Percentiles rank a stretch among this genome's conserved stretches.
phyloP scores from a whole-genome alignment of 2,113 vertebrate genomes.

The Noctilio leporinus region DNA sequence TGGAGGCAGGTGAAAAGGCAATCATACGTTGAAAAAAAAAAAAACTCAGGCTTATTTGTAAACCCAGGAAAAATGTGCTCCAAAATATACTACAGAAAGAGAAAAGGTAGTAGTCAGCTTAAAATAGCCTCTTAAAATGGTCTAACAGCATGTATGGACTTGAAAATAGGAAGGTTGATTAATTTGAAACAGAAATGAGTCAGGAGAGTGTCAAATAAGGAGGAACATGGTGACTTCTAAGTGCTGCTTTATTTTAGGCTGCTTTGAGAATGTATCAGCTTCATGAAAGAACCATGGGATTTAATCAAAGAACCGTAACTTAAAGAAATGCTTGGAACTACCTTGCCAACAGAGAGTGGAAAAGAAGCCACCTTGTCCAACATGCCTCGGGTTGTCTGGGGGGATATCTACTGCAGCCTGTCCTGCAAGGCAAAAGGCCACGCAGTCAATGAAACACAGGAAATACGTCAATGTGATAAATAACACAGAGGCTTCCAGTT shows the following conservation, averaged over 20 bases:
- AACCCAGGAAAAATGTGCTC: not conserved
- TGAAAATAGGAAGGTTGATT: not conserved
- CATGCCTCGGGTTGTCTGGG: slow-evolving; percentile 80
- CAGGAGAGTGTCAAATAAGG: not conserved
- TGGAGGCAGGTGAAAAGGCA: too few relatives aligned
- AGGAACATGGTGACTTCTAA: not conserved
- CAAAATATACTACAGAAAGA: not conserved
- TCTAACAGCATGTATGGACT: not conserved
- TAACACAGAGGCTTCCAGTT: not conserved
- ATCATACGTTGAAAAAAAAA: too few relatives aligned
- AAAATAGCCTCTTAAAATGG: not conserved
- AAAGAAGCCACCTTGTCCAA: slow-evolving; percentile 83
- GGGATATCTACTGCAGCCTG: slow-evolving; percentile 74
- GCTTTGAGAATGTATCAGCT: not conserved
- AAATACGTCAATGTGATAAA: not conserved
- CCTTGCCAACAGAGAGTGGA: slow-evolving; percentile 87
- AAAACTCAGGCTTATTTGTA: not conserved
- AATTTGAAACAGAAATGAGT: not conserved
- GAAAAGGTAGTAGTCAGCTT: not conserved
- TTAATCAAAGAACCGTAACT: not conserved
- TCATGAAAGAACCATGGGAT: not conserved
- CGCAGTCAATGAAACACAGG: not conserved
- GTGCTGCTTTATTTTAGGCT: not conserved
- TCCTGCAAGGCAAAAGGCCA: slow-evolving; percentile 75
- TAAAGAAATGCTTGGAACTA: slow-evolving; percentile 39